These are phyloP conservation scores for Avahi laniger DNA, from an alignment of 2,797 vertebrate species.

Conservation along the genomic window DNA sequence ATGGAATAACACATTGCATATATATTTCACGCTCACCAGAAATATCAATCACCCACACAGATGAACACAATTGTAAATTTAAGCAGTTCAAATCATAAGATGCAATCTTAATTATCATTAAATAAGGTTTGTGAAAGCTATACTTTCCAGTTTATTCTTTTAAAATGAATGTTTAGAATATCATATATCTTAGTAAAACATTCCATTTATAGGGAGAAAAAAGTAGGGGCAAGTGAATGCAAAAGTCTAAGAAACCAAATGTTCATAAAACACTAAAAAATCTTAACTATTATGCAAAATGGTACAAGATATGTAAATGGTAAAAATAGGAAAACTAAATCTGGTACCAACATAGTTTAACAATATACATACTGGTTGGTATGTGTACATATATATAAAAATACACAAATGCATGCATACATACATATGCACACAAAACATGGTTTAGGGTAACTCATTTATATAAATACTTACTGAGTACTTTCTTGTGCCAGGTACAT, in stretches of 20 bases:
- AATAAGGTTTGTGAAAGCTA: not conserved
- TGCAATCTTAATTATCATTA: not conserved
- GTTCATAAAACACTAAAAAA: conserved; percentile 34
- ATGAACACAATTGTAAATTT: not conserved
- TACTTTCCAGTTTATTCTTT: not conserved
- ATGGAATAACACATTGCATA: not conserved
- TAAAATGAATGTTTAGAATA: conserved; percentile 41
- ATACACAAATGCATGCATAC: not conserved
- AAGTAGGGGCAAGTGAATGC: not conserved
- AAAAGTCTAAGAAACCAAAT: not conserved
- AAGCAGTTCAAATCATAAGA: not conserved
- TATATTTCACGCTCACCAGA: not conserved
- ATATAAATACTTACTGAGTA: not conserved
- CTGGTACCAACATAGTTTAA: conserved; percentile 1
- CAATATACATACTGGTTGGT: not conserved
- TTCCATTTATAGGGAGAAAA: conserved; percentile 24
- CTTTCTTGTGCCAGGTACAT: not conserved
- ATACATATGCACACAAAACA: not conserved
- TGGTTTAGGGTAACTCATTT: not conserved
- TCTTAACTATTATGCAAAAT: conserved; percentile 4
- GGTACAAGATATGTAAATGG: not conserved
- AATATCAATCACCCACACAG: not conserved
- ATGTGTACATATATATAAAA: not conserved
- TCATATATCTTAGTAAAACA: not conserved
- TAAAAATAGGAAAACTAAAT: conserved; percentile 54